Evolutionary conservation across 2,888 invertebrate genomes (phyloP).

Genomic region (Nemotelus pantherinus): DNA sequence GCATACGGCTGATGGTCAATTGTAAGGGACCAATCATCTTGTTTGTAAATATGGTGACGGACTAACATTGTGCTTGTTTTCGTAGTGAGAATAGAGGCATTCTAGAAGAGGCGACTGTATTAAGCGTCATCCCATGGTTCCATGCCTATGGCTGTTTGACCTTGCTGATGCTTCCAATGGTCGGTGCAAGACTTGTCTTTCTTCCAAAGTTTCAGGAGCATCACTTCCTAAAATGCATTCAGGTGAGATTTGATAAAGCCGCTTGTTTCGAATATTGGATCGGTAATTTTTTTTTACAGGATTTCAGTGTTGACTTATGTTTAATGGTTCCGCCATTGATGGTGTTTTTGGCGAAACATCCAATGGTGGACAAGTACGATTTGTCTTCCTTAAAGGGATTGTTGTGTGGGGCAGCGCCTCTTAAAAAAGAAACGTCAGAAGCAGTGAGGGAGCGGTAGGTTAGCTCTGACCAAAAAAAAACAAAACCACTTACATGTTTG

Average conservation of each 20-base stretch:
- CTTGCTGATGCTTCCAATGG: neutral
- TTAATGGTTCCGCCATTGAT: conserved; percentile 24
- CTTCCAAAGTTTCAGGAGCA: conserved; percentile 18
- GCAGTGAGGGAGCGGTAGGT: conserved; percentile 62
- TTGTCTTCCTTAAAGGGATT: conserved; percentile 76
- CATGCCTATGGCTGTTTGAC: conserved; percentile 6
- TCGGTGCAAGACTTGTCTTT: conserved; percentile 6
- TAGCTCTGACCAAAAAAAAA: neutral
- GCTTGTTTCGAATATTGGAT: neutral
- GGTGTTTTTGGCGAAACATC: conserved; percentile 71
- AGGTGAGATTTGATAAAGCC: neutral
- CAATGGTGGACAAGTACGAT: conserved; percentile 79
- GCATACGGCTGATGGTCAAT: conserved; percentile 33
- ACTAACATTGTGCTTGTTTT: too few species aligned
- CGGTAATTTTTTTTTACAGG: neutral
- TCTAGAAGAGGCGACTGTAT: neutral
- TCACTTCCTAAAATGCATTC: conserved; percentile 14
- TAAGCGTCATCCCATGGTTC: conserved; percentile 24
- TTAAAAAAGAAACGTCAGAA: conserved; percentile 76
- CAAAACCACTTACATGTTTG: too few species aligned
- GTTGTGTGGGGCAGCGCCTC: conserved; percentile 84
- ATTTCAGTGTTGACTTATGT: neutral
- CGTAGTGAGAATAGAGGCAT: too few species aligned
- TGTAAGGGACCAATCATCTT: neutral
- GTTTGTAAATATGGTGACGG: too few species aligned